Evolutionary conservation across 2,797 vertebrate genomes (phyloP).

Genomic region (Florisuga fusca): DNA sequence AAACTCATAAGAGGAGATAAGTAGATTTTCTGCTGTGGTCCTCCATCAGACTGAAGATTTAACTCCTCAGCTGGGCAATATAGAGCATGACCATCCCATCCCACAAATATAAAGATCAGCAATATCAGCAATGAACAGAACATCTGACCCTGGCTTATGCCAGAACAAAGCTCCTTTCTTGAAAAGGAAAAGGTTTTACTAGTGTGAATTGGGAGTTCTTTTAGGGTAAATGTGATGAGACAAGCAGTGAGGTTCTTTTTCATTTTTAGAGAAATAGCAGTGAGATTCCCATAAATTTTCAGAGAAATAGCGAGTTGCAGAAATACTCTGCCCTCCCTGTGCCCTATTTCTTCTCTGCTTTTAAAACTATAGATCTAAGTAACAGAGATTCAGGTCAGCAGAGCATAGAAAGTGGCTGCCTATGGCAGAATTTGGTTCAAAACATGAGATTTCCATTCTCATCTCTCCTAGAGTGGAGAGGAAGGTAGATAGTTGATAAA

Average conservation of each 20-base stretch:
- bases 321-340: not conserved
- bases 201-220: not conserved
- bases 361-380: not conserved
- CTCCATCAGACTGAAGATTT: not conserved
- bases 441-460: not conserved
- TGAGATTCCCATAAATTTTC: not conserved
- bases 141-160: not conserved
- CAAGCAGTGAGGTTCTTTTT: not conserved
- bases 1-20: not conserved
- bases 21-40: not conserved
- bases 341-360: not conserved
- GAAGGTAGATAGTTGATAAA: not conserved
- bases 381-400: not conserved
- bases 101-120: not conserved
- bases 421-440: not conserved
- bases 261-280: not conserved
- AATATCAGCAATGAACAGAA: not conserved
- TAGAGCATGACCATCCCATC: not conserved
- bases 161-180: not conserved
- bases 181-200: not conserved
- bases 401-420: not conserved
- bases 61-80: not conserved
- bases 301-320: not conserved
- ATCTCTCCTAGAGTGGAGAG: not conserved
- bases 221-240: not conserved